phyloP scores from a whole-genome alignment of 2,888 invertebrate genomes.

The Malthinus seriepunctatus region DNA sequence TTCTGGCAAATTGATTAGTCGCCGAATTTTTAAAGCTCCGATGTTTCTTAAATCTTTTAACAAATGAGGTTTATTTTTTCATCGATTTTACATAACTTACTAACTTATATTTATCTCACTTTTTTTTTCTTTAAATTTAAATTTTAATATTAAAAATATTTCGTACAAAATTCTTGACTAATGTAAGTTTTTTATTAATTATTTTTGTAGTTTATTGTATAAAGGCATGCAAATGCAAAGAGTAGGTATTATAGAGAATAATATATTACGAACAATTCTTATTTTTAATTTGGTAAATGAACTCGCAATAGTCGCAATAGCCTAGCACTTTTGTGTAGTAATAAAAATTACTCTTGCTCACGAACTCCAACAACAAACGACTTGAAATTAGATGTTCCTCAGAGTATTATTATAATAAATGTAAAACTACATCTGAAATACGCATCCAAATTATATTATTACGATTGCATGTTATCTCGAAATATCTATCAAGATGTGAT shows the following conservation, averaged over 20 bases:
- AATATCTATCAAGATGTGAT: slow-evolving; percentile 31
- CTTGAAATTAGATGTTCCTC: slow-evolving; percentile 21
- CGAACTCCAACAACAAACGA: slow-evolving; percentile 16
- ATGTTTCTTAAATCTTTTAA: too few species aligned
- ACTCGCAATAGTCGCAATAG: slow-evolving; percentile 9
- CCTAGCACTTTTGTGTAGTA: background rate
- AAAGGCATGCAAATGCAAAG: slow-evolving; percentile 16
- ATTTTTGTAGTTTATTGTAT: slow-evolving; percentile 11
- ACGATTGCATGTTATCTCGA: slow-evolving; percentile 28
- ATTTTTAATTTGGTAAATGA: slow-evolving; percentile 24
- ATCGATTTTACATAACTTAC: too few species aligned
- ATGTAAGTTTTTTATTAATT: slow-evolving; percentile 10
- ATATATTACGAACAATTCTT: slow-evolving; percentile 15
- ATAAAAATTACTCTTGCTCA: slow-evolving; percentile 21
- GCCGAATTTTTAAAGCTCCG: too few species aligned
- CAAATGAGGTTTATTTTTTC: too few species aligned
- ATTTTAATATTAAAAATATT: background rate
- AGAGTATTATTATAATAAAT: slow-evolving; percentile 20
- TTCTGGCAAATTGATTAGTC: too few species aligned
- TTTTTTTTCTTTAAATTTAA: too few species aligned
- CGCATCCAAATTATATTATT: slow-evolving; percentile 14
- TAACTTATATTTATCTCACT: too few species aligned
- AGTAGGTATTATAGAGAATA: slow-evolving; percentile 19
- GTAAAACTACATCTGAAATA: slow-evolving; percentile 23
- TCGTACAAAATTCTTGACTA: background rate